These are phyloP conservation scores for Montifringilla adamsi DNA, from an alignment of 2,113 vertebrate genomes.

Conservation along the genomic window DNA sequence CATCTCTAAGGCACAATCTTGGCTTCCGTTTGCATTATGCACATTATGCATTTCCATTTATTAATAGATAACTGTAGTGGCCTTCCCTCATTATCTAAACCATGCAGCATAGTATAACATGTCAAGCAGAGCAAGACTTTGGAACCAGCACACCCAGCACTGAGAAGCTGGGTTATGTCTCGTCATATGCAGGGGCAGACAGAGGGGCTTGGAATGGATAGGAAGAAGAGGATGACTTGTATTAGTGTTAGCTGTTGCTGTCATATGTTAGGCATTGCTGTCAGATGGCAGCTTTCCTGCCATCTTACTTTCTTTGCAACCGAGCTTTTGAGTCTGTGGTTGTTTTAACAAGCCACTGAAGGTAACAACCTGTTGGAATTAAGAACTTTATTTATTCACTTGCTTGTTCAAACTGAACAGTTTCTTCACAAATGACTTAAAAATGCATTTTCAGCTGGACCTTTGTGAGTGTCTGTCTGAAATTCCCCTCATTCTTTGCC, in stretches of 20 bases:
- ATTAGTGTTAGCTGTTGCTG: not conserved
- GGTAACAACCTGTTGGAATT: not conserved
- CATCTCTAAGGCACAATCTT: not conserved
- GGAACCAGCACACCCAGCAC: not conserved
- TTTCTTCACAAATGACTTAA: not conserved
- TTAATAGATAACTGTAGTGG: not conserved
- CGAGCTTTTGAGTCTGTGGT: not conserved
- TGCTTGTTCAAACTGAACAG: not conserved
- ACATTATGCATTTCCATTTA: not conserved
- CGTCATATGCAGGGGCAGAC: not conserved
- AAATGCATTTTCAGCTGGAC: not conserved
- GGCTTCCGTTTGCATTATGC: not conserved
- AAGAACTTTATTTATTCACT: not conserved
- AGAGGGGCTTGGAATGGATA: constrained; percentile 3
- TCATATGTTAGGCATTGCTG: not conserved
- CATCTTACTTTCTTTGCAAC: not conserved
- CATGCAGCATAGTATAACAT: too few relatives aligned
- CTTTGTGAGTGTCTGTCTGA: too few relatives aligned
- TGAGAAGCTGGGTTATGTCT: not conserved
- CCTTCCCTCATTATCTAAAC: not conserved
- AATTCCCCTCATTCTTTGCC: too few relatives aligned
- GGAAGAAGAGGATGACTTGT: not conserved
- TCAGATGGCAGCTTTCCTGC: not conserved
- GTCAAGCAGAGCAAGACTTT: not conserved
- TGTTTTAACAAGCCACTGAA: not conserved